Evolutionary conservation across 2,797 vertebrate species (phyloP).

Genomic region (Poecilia gillii): DNA sequence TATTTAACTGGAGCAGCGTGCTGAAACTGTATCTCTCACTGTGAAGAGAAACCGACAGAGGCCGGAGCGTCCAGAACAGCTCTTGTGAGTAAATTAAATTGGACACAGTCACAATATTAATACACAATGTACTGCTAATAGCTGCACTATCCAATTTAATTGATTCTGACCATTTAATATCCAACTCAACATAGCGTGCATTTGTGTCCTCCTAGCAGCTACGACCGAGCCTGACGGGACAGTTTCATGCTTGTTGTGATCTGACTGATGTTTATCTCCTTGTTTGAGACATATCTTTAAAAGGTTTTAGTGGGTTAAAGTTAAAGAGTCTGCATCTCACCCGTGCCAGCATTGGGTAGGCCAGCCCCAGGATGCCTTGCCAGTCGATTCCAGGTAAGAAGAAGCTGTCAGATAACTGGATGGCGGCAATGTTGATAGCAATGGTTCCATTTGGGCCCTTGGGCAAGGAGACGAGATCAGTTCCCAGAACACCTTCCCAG

Average conservation of each 20-base stretch:
- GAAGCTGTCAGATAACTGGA: conserved; percentile 91
- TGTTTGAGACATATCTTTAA: background rate
- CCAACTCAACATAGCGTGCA: background rate
- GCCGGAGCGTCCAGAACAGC: background rate
- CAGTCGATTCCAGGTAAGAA: conserved; percentile 93
- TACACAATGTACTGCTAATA: background rate
- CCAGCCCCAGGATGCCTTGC: conserved; percentile 97
- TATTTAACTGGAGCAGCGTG: background rate
- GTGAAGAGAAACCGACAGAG: background rate
- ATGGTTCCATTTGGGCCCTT: conserved; percentile 86
- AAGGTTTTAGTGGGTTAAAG: background rate
- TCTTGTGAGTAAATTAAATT: background rate
- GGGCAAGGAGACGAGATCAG: conserved; percentile 86
- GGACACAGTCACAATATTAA: background rate
- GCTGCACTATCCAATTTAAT: background rate
- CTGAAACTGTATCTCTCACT: background rate
- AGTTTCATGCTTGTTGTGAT: background rate
- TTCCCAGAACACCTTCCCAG: conserved; percentile 92
- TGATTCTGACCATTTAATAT: background rate
- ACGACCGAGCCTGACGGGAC: background rate
- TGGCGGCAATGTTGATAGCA: conserved; percentile 89
- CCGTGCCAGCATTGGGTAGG: conserved; percentile 89
- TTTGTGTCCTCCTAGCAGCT: background rate
- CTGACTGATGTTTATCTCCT: background rate
- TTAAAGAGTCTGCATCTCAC: conserved; percentile 72